A percentile compares a stretch with the other conserved stretches of the same genome.
Conservation (phyloP, 2,888 invertebrate species). For the Lobophora halterata region DNA sequence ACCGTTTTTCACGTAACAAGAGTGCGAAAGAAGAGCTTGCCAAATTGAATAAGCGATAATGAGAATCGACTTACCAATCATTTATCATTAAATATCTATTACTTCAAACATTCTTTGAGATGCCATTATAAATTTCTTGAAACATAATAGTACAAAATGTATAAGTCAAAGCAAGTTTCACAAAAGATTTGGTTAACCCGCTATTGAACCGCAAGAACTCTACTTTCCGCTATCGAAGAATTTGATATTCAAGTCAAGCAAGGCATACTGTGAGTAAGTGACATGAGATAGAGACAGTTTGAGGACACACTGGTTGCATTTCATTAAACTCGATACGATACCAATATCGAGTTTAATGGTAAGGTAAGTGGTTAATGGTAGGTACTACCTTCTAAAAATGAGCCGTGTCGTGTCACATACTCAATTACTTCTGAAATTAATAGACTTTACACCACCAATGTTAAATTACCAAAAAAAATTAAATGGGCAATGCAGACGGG, state of each 20-base stretch:
- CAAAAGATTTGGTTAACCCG: conserved; percentile 34
- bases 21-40: not conserved
- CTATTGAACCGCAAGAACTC: conserved; percentile 29
- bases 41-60: too few relatives aligned
- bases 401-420: too few relatives aligned
- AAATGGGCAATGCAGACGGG: too few relatives aligned
- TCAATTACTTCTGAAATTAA: too few relatives aligned
- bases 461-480: too few relatives aligned
- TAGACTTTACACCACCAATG: too few relatives aligned
- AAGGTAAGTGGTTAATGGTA: too few relatives aligned
- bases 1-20: not conserved
- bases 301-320: conserved; percentile 35
- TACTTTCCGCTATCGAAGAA: conserved; percentile 30
- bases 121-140: not conserved
- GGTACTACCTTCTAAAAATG: too few relatives aligned
- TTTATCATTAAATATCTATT: too few relatives aligned
- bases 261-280: conserved; percentile 28
- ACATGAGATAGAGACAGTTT: conserved; percentile 35
- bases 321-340: conserved; percentile 15
- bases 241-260: conserved; percentile 37
- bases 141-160: conserved; percentile 1
- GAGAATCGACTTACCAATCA: too few relatives aligned
- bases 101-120: too few relatives aligned
- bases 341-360: conserved; percentile 1
- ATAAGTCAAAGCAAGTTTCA: conserved; percentile 9